Conservation (phyloP, 2,888 invertebrate genomes). For the Agonopterix subpropinquella region DNA sequence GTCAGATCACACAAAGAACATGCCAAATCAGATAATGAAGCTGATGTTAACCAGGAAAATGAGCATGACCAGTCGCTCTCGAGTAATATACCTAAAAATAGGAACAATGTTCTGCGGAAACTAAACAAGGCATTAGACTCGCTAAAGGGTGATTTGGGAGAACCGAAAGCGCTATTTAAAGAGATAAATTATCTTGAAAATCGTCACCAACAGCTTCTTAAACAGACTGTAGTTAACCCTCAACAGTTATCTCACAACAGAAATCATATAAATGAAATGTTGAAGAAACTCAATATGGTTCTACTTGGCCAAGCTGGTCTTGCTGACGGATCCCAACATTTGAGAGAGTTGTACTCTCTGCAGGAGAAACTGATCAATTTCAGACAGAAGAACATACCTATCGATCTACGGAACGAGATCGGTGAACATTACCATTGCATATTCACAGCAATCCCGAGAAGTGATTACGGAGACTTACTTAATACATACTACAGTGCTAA, state of each 20-base stretch:
- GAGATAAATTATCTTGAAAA: slow-evolving; percentile 59
- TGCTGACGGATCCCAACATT: slow-evolving; percentile 60
- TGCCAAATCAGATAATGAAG: slow-evolving; percentile 19
- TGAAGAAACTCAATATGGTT: slow-evolving; percentile 73
- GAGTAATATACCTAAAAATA: slow-evolving; percentile 47
- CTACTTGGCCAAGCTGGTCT: slow-evolving; percentile 77
- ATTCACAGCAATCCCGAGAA: slow-evolving; percentile 59
- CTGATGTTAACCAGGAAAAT: slow-evolving; percentile 11
- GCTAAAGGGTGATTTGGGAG: slow-evolving; percentile 63
- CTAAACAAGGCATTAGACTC: slow-evolving; percentile 48
- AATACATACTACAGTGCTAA: slow-evolving; percentile 38
- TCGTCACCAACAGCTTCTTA: slow-evolving; percentile 52
- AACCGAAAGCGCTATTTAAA: slow-evolving; percentile 59
- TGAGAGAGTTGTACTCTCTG: slow-evolving; percentile 53
- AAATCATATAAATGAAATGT: slow-evolving; percentile 54
- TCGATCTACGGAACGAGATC: slow-evolving; percentile 61
- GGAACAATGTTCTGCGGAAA: slow-evolving; percentile 39
- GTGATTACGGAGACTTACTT: slow-evolving; percentile 53
- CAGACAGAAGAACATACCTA: slow-evolving; percentile 41
- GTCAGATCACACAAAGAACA: slow-evolving; percentile 14
- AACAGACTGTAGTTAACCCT: slow-evolving; percentile 45
- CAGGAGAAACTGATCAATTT: slow-evolving; percentile 43
- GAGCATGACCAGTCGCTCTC: slow-evolving; percentile 1
- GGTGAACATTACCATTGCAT: slow-evolving; percentile 67
- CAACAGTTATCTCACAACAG: slow-evolving; percentile 42